A percentile compares a stretch with the other conserved stretches of the same genome.
phyloP scores from a whole-genome alignment of 2,888 invertebrate species.

The Acanthosoma haemorrhoidale region DNA sequence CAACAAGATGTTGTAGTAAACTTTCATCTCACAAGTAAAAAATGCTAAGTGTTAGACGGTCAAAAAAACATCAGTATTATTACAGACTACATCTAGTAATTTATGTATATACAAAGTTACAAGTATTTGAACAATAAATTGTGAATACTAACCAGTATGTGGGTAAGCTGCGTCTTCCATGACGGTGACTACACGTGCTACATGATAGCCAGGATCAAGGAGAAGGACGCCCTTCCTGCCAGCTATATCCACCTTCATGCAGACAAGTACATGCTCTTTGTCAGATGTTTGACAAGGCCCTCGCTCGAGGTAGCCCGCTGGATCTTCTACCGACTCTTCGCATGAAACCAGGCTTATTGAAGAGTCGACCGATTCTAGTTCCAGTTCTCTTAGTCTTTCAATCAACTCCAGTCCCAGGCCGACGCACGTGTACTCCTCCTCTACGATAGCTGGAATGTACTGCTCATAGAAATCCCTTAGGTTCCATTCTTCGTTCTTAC shows the following conservation, averaged over 20 bases:
- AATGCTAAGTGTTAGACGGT: not conserved
- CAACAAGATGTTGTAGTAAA: no score
- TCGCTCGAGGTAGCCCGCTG: conserved; percentile 41
- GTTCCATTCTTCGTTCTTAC: conserved; percentile 57
- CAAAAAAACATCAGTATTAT: not conserved
- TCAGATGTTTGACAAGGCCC: conserved; percentile 24
- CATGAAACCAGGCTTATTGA: conserved; percentile 74
- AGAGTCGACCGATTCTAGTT: conserved; percentile 55
- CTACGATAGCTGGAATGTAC: conserved; percentile 72
- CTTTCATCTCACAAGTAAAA: no score
- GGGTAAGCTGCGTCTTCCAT: conserved; percentile 81
- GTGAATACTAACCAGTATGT: conserved; percentile 72
- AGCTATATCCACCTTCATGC: conserved; percentile 48
- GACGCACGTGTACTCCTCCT: conserved; percentile 80
- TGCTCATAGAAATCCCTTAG: conserved; percentile 67
- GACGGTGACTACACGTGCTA: conserved; percentile 75
- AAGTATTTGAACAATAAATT: no score
- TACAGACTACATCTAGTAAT: not conserved
- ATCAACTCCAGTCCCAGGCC: conserved; percentile 78
- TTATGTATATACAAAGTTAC: not conserved
- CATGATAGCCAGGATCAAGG: conserved; percentile 87
- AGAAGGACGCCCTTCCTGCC: conserved; percentile 66
- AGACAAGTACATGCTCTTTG: conserved; percentile 42
- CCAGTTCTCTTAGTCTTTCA: conserved; percentile 57
- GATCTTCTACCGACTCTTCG: conserved; percentile 62